A percentile compares a stretch with the other conserved stretches of the same genome.
These are phyloP conservation scores for Mirounga angustirostris DNA, from an alignment of 2,113 vertebrate genomes.

Conservation along the genomic window DNA sequence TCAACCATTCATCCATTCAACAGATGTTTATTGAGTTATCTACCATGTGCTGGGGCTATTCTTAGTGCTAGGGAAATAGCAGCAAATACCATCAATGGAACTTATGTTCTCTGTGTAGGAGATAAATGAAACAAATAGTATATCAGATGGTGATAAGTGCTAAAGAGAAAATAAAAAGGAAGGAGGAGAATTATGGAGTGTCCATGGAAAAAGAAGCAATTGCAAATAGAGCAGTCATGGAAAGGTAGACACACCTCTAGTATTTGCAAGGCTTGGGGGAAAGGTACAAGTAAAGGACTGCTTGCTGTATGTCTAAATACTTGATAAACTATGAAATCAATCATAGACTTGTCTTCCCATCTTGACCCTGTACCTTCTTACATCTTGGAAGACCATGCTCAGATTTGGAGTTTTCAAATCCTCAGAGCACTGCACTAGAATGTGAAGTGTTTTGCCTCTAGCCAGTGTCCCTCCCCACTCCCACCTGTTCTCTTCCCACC, in stretches of 20 bases:
- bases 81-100: not conserved
- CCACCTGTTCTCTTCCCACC: not conserved
- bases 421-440: not conserved
- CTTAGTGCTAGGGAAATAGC: not conserved
- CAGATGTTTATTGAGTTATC: not conserved
- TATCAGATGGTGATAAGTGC: not conserved
- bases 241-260: not conserved
- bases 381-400: not conserved
- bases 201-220: not conserved
- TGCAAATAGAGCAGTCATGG: not conserved
- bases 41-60: not conserved
- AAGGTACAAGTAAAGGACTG: not conserved
- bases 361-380: not conserved
- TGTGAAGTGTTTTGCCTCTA: not conserved
- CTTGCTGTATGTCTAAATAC: not conserved
- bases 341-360: not conserved
- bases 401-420: not conserved
- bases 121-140: not conserved
- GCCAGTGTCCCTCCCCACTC: not conserved
- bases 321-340: not conserved
- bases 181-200: not conserved
- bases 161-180: not conserved
- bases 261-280: not conserved
- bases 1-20: not conserved
- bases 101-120: not conserved